Evolutionary conservation across 2,888 invertebrate genomes (phyloP).

Genomic region (Tillus elongatus): DNA sequence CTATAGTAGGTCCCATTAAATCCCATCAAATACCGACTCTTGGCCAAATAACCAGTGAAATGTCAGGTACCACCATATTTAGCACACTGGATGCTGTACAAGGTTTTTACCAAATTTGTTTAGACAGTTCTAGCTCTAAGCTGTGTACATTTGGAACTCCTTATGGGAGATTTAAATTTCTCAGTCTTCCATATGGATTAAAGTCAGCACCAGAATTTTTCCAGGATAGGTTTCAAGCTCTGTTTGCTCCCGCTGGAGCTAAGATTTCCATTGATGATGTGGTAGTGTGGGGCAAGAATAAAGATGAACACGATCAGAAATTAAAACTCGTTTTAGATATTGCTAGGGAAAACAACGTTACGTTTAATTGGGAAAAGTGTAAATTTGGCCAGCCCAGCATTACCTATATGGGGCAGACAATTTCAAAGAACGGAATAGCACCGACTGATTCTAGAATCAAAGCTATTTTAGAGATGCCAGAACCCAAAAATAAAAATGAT

Average conservation of each 20-base stretch:
- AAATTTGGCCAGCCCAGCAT: background rate
- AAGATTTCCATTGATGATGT: background rate
- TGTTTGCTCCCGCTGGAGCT: background rate
- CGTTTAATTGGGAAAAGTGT: background rate
- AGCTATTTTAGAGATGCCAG: background rate
- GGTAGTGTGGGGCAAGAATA: background rate
- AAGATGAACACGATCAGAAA: background rate
- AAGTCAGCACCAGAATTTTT: background rate
- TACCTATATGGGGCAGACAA: background rate
- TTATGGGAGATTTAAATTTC: background rate
- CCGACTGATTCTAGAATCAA: background rate
- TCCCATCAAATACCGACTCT: slow-evolving; percentile 1
- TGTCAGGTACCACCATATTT: background rate
- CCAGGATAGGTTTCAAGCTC: background rate
- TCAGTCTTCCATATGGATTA: background rate
- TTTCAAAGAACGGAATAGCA: background rate
- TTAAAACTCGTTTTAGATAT: background rate
- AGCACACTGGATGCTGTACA: background rate
- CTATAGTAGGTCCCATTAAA: no score
- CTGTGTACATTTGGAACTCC: background rate
- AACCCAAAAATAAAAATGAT: background rate
- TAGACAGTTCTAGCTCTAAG: background rate
- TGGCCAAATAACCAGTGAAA: background rate
- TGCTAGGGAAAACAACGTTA: background rate
- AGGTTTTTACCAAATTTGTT: background rate